Conservation (phyloP, 2,113 vertebrate species). For the Cariama cristata region DNA sequence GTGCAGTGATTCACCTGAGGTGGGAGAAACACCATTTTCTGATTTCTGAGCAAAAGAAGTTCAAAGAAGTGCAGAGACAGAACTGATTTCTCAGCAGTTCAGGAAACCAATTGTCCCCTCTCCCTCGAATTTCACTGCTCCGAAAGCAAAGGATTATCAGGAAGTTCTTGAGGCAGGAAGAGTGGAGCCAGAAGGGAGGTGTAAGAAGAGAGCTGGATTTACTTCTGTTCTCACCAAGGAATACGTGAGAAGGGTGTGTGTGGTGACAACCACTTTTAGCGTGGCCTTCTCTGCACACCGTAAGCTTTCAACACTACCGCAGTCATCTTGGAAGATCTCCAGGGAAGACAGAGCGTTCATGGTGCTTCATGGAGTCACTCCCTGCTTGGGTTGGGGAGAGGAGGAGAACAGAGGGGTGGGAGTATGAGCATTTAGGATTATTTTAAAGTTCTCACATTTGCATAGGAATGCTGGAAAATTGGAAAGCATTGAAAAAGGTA, state of each 20-base stretch:
- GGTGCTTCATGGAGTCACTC: background rate
- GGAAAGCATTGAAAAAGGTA: background rate
- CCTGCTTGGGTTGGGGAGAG: rapidly evolving
- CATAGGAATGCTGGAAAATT: background rate
- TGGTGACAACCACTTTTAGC: background rate
- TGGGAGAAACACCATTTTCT: rapidly evolving
- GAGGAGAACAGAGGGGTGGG: rapidly evolving
- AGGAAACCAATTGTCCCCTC: background rate
- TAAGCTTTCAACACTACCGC: rapidly evolving
- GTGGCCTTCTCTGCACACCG: rapidly evolving
- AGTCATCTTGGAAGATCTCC: background rate
- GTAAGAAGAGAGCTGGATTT: background rate
- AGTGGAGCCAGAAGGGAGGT: background rate
- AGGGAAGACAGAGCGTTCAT: rapidly evolving
- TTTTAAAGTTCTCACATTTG: background rate
- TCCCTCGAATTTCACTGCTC: background rate
- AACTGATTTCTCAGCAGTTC: background rate
- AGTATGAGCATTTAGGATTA: rapidly evolving
- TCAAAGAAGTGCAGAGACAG: background rate
- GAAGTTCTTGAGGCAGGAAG: background rate
- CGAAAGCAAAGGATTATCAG: background rate
- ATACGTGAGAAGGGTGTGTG: background rate
- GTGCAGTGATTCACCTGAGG: rapidly evolving
- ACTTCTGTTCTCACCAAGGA: background rate
- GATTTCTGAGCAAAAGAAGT: background rate